phyloP scores from a whole-genome alignment of 1,140 invertebrate genomes.

The Microplitis mediator region DNA sequence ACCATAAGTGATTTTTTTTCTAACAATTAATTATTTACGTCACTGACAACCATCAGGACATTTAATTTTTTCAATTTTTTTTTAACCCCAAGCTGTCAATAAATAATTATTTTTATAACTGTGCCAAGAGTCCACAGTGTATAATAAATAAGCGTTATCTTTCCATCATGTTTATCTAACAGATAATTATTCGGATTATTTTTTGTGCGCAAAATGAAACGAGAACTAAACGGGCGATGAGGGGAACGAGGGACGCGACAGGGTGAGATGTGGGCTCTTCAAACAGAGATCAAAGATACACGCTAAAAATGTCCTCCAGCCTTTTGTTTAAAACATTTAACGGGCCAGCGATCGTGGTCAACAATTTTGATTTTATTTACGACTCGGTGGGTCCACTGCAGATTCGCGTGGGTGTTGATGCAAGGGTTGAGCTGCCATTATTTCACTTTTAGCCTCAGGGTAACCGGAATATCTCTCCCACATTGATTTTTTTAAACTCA shows the following conservation, averaged over 20 bases:
- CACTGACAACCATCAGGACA: too few species aligned
- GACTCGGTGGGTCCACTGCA: slow-evolving; percentile 36
- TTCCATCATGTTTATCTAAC: slow-evolving; percentile 52
- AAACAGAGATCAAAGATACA: slow-evolving; percentile 54
- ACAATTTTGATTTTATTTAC: slow-evolving; percentile 54
- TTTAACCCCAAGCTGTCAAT: too few species aligned
- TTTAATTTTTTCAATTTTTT: too few species aligned
- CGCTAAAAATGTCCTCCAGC: slow-evolving; percentile 34
- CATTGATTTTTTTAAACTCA: too few species aligned
- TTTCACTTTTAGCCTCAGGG: too few species aligned
- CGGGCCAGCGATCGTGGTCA: slow-evolving; percentile 39
- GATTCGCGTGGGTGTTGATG: slow-evolving; percentile 44
- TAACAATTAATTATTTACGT: too few species aligned
- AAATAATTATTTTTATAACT: too few species aligned
- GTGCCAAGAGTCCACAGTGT: too few species aligned
- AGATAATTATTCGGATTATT: slow-evolving; percentile 58
- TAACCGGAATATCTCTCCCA: too few species aligned
- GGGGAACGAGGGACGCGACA: not conserved
- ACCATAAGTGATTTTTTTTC: too few species aligned
- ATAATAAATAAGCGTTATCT: too few species aligned
- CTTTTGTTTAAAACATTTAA: slow-evolving; percentile 52
- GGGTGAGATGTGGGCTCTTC: slow-evolving; percentile 46
- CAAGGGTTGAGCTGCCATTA: slow-evolving; percentile 52
- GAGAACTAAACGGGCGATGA: too few species aligned
- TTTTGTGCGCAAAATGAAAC: slow-evolving; percentile 7